phyloP scores from a whole-genome alignment of 92 coral and sea anemone genomes.

The Isaurus tuberculatus region DNA sequence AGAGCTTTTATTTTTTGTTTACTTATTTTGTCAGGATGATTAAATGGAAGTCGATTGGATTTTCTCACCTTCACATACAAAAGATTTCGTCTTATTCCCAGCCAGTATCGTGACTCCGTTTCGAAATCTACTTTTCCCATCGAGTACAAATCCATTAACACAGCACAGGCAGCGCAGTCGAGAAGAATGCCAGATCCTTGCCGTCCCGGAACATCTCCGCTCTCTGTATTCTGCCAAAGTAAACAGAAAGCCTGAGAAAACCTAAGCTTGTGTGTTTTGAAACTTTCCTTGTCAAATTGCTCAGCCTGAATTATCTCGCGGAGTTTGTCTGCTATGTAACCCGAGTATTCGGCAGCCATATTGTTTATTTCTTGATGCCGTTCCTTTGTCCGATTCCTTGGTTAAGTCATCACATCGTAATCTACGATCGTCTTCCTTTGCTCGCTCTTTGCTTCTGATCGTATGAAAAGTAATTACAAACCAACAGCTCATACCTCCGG shows the following conservation, averaged over 20 bases:
- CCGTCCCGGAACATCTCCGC: conserved; percentile 76
- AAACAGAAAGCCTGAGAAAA: conserved; percentile 83
- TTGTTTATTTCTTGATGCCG: neutral
- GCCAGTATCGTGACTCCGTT: conserved; percentile 66
- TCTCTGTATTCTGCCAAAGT: conserved; percentile 88
- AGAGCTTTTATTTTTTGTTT: neutral
- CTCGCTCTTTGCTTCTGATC: conserved; percentile 25
- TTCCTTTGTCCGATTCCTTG: neutral
- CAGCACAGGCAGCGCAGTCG: conserved; percentile 65
- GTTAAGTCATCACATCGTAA: conserved; percentile 28
- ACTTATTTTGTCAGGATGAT: neutral
- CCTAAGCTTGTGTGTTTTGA: conserved; percentile 57
- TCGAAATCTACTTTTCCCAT: conserved; percentile 65
- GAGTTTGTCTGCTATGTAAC: conserved; percentile 39
- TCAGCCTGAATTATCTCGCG: conserved; percentile 69
- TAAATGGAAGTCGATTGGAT: conserved; percentile 20
- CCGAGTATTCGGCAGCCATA: conserved; percentile 57
- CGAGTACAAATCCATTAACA: conserved; percentile 61
- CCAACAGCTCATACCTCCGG: conserved; percentile 25
- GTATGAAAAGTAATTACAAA: conserved; percentile 12
- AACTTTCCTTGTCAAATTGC: conserved; percentile 62
- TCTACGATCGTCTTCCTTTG: conserved; percentile 17
- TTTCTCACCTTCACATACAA: conserved; percentile 62
- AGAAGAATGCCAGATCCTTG: conserved; percentile 55
- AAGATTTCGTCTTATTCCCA: conserved; percentile 54